Percentiles rank a stretch among this genome's conserved stretches.
These are phyloP conservation scores for Triops longicaudatus DNA, from an alignment of 1,140 invertebrate genomes.

Conservation along the genomic window DNA sequence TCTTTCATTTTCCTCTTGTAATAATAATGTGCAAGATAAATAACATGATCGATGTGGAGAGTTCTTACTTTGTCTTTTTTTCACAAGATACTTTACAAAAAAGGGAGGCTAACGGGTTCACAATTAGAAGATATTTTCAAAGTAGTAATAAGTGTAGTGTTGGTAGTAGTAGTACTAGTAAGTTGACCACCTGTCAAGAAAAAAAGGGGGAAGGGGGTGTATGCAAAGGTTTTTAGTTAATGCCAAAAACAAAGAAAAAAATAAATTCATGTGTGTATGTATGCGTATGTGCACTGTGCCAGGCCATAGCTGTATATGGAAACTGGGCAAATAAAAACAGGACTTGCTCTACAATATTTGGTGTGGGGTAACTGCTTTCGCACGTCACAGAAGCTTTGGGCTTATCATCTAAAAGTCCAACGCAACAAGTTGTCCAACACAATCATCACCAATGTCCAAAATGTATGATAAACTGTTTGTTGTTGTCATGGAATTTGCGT, in stretches of 20 bases:
- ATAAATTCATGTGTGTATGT: neutral
- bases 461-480: constrained; percentile 3
- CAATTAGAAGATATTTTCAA: neutral
- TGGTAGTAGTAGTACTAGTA: no score
- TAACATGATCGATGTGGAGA: constrained; percentile 1
- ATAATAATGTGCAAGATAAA: constrained; percentile 1
- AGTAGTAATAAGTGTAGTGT: no score
- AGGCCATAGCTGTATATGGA: constrained; percentile 6
- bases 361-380: constrained; percentile 14
- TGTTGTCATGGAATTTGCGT: neutral
- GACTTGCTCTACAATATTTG: constrained; percentile 15
- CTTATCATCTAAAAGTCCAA: neutral
- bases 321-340: neutral
- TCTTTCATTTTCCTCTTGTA: neutral
- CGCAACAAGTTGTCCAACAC: constrained; percentile 14
- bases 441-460: constrained; percentile 15
- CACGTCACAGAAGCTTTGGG: neutral
- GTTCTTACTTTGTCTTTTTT: neutral
- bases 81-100: neutral
- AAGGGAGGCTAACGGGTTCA: neutral
- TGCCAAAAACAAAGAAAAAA: neutral
- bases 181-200: no score
- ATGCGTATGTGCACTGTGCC: neutral
- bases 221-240: neutral
- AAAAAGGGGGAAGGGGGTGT: no score